Percentiles rank a stretch among this genome's conserved stretches.
These are phyloP conservation scores for Holocentrus rufus DNA, from an alignment of 2,797 vertebrate species.

Conservation along the genomic window DNA sequence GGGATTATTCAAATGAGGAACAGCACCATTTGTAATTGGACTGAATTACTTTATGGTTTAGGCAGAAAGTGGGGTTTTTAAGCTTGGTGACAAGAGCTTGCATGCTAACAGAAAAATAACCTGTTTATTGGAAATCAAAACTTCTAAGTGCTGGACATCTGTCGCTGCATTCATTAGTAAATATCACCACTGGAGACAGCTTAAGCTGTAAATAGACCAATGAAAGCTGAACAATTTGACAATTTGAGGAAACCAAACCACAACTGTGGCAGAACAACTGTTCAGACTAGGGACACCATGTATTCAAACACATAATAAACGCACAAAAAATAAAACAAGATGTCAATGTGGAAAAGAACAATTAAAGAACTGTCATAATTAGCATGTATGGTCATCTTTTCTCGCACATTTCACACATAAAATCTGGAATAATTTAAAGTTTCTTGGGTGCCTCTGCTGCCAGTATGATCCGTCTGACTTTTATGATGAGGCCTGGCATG, in stretches of 20 bases:
- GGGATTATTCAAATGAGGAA: slow-evolving; percentile 26
- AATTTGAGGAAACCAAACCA: slow-evolving; percentile 7
- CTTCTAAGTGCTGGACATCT: too few relatives aligned
- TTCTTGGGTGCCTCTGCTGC: too few relatives aligned
- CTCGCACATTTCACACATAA: too few relatives aligned
- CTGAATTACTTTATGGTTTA: background rate
- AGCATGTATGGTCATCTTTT: too few relatives aligned
- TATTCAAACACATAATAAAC: background rate
- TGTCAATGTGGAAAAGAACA: slow-evolving; percentile 1
- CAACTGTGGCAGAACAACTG: too few relatives aligned
- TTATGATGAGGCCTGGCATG: too few relatives aligned
- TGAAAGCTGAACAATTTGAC: background rate
- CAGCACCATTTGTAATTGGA: slow-evolving; percentile 17
- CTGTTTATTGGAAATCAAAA: too few relatives aligned
- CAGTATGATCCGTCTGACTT: too few relatives aligned
- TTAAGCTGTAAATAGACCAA: background rate
- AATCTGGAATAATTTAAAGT: too few relatives aligned
- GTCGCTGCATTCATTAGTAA: too few relatives aligned
- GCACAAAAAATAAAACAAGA: background rate
- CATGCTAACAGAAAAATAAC: slow-evolving; percentile 3
- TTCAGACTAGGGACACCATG: too few relatives aligned
- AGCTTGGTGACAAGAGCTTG: background rate
- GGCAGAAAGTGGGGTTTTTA: slow-evolving; percentile 11
- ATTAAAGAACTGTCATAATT: background rate
- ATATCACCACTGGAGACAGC: too few relatives aligned